Conservation (phyloP, 1,140 invertebrate genomes). For the Samia ricini region DNA sequence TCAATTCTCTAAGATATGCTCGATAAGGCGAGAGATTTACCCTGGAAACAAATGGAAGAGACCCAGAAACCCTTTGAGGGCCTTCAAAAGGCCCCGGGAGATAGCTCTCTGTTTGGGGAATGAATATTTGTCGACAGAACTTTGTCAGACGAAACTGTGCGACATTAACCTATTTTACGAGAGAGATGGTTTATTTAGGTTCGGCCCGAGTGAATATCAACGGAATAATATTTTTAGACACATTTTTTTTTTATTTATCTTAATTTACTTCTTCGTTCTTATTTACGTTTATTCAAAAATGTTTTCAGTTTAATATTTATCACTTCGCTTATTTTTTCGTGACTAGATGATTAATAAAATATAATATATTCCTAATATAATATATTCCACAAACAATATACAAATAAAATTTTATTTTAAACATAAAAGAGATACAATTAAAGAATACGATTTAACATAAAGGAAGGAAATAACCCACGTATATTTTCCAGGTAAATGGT, state of each 20-base stretch:
- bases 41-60: neutral
- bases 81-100: conserved; percentile 5
- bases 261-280: neutral
- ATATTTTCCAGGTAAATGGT: conserved; percentile 45
- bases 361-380: no score
- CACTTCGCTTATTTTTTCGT: neutral
- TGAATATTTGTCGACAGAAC: conserved; percentile 2
- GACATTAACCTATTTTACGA: conserved; percentile 8
- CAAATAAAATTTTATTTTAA: neutral
- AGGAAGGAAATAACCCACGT: conserved; percentile 25
- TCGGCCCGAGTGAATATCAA: neutral
- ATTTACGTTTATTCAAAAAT: neutral
- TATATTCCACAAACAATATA: conserved; percentile 1
- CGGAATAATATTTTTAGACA: neutral
- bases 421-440: neutral
- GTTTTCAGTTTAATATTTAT: neutral
- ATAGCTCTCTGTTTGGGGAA: conserved; percentile 6
- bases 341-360: no score
- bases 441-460: conserved; percentile 4
- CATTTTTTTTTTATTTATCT: neutral
- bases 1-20: neutral
- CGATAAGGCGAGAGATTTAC: conserved; percentile 1
- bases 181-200: conserved; percentile 5
- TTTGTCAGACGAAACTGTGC: neutral
- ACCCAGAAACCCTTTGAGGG: conserved; percentile 5